phyloP scores from a whole-genome alignment of 1,140 invertebrate species.

The Cataglyphis hispanica region DNA sequence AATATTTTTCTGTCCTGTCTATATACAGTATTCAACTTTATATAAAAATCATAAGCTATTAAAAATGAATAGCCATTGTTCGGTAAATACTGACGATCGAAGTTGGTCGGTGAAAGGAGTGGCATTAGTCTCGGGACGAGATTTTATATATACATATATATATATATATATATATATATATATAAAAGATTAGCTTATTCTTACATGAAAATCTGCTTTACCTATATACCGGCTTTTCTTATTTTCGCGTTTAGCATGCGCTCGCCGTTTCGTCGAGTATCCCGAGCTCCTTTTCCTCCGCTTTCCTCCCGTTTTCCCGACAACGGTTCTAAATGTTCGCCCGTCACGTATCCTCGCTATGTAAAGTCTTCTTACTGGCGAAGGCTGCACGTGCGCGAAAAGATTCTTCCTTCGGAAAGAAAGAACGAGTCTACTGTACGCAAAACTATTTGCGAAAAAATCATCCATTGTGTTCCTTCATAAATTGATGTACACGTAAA shows the following conservation, averaged over 20 bases:
- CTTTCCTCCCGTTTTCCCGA: slow-evolving; percentile 56
- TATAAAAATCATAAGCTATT: neutral
- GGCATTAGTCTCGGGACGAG: neutral
- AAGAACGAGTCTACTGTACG: slow-evolving; percentile 25
- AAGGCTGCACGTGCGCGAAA: slow-evolving; percentile 71
- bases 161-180: neutral
- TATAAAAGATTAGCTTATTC: slow-evolving; percentile 47
- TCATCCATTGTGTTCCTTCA: neutral
- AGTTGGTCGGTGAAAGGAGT: neutral
- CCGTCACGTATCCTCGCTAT: slow-evolving; percentile 78
- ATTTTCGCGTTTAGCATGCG: slow-evolving; percentile 42
- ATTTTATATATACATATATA: neutral
- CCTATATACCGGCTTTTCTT: slow-evolving; percentile 32
- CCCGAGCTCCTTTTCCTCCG: slow-evolving; percentile 27
- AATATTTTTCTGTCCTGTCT: neutral
- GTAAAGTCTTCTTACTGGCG: slow-evolving; percentile 76
- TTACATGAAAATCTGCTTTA: slow-evolving; percentile 36
- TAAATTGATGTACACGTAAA: neutral
- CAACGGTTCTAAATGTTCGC: slow-evolving; percentile 70
- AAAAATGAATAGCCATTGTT: slow-evolving; percentile 8
- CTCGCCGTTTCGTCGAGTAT: slow-evolving; percentile 44
- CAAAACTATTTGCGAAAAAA: neutral
- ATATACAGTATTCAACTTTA: neutral
- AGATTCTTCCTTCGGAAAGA: slow-evolving; percentile 36
- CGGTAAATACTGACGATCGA: slow-evolving; percentile 12